These are phyloP conservation scores for Luperina nickerlii DNA, from an alignment of 2,888 invertebrate species.

Conservation along the genomic window DNA sequence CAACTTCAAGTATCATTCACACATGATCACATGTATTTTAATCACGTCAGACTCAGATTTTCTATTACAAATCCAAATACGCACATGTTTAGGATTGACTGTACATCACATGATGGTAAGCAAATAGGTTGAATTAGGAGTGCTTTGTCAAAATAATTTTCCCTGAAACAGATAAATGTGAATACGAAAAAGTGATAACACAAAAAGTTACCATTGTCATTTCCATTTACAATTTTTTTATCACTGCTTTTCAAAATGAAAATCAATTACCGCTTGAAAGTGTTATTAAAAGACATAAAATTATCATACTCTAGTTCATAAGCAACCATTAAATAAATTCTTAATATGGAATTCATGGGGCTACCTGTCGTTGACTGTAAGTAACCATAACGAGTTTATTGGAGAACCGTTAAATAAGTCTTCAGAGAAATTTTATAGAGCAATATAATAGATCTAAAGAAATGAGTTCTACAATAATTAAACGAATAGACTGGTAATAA, in stretches of 20 bases:
- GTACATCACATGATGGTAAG: slow-evolving; percentile 43
- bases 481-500: slow-evolving; percentile 52
- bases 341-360: slow-evolving; percentile 37
- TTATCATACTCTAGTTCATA: slow-evolving; percentile 25
- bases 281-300: slow-evolving; percentile 29
- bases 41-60: slow-evolving; percentile 22
- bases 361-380: slow-evolving; percentile 32
- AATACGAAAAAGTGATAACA: slow-evolving; percentile 8
- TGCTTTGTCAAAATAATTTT: slow-evolving; percentile 17
- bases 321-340: slow-evolving; percentile 43
- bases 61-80: slow-evolving; percentile 39
- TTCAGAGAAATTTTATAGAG: slow-evolving; percentile 51
- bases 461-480: slow-evolving; percentile 54
- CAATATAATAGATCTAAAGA: slow-evolving; percentile 56
- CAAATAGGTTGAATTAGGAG: slow-evolving; percentile 23
- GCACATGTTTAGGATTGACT: slow-evolving; percentile 18
- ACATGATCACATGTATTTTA: slow-evolving; percentile 50
- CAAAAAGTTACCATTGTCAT: not conserved
- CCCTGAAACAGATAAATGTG: not conserved
- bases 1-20: slow-evolving; percentile 31
- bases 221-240: too few relatives aligned
- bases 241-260: slow-evolving; percentile 9
- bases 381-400: slow-evolving; percentile 52
- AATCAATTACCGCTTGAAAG: slow-evolving; percentile 18
- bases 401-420: slow-evolving; percentile 58